Conservation (phyloP, 2,113 vertebrate genomes). For the Channa maculata region DNA sequence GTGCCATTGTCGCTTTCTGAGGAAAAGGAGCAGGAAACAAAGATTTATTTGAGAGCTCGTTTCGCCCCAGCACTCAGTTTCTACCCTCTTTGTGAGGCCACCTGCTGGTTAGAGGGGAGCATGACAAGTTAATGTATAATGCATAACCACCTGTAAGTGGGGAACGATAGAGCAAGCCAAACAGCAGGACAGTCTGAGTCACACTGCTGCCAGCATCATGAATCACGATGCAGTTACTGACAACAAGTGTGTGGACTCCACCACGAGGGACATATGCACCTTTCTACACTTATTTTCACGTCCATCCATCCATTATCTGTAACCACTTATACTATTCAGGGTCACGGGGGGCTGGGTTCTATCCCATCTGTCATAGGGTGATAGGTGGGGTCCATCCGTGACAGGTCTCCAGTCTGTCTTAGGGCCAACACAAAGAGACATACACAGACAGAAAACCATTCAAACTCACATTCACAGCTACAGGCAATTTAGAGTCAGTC, state of each 20-base stretch:
- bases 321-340: too few relatives aligned
- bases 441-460: too few relatives aligned
- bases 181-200: constrained; percentile 29
- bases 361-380: too few relatives aligned
- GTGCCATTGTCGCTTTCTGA: constrained; percentile 15
- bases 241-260: constrained; percentile 5
- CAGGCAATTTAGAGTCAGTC: too few relatives aligned
- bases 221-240: constrained; percentile 12
- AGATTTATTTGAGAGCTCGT: not conserved
- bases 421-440: too few relatives aligned
- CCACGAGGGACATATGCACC: constrained; percentile 2
- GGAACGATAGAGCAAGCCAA: constrained; percentile 34
- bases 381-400: too few relatives aligned
- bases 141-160: constrained; percentile 46
- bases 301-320: too few relatives aligned
- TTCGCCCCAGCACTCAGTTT: not conserved
- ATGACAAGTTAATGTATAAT: constrained; percentile 66
- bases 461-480: too few relatives aligned
- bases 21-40: not conserved
- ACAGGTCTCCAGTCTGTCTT: too few relatives aligned
- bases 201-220: constrained; percentile 20
- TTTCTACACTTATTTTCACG: too few relatives aligned
- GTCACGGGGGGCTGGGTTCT: too few relatives aligned
- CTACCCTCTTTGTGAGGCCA: constrained; percentile 44
- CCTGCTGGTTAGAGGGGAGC: constrained; percentile 66